Evolutionary conservation across 2,888 invertebrate genomes (phyloP), one percentile per base, ranked within the genome.

Genomic region (Ceriagrion tenellum): DNA sequence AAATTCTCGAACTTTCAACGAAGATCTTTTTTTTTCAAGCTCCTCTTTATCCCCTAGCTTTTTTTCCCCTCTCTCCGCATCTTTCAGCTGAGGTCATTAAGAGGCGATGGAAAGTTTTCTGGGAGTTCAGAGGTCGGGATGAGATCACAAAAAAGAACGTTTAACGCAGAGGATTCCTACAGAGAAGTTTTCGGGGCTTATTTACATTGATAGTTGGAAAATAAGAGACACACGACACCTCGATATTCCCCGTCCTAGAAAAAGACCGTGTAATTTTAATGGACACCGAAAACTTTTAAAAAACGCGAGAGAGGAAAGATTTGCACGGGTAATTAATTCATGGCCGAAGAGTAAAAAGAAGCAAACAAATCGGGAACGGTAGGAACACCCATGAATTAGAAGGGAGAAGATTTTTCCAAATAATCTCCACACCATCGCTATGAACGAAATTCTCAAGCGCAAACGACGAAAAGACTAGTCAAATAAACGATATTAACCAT

Each of bases 151-250:
- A n/a, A 69, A 69, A n/a, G 26, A 4, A 69, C 23, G 26, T 69
- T n/a, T 26, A 69, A 10, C 0, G 69, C 23, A 69, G 26, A n/a
- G n/a, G n/a, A 69, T 69, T 69, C 69, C 69, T n/a, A 10, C n/a
- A n/a, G 69, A n/a, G 69, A 69, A 69, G 69, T 23, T 69, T 69
- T 69, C n/a, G 69, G 69, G n/a, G 69, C 69, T 69, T 69, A 69
- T 69, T 69, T 69, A 69, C 69, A 69, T 69, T 69, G 69, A 69
- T 69, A 69, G 69, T 69, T 69, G 69, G n/a, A n/a, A 69, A 69
- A 69, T 69, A 69, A 69, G n/a, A 69, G 69, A 69, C 69, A 69
- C 69, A n/a, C 23, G 69, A n/a, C 69, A 69, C n/a, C 69, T 26
- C 69, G 10, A 1, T n/a, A 69, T 10, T 69, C 26, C n/a, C 23